A percentile compares a stretch with the other conserved stretches of the same genome.
These are phyloP conservation scores for Galeopterus variegatus DNA, from an alignment of 2,113 vertebrate genomes.

Conservation along the genomic window DNA sequence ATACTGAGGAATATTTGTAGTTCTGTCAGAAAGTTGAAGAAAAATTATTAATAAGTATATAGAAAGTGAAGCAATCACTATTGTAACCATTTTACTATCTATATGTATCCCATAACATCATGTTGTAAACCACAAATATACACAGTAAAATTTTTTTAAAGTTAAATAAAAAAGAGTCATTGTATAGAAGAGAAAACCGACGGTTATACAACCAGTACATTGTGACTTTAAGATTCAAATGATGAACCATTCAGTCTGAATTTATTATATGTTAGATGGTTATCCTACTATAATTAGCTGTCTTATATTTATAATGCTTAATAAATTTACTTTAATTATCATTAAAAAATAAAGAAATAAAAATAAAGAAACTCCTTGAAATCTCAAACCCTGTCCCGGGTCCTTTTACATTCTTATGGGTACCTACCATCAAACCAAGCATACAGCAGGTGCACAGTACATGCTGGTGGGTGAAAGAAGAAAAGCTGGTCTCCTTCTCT, in stretches of 20 bases:
- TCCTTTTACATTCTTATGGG: too few species aligned
- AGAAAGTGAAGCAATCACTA: neutral
- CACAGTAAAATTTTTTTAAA: neutral
- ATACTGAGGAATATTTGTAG: neutral
- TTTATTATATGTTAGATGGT: neutral
- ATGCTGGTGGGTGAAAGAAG: too few species aligned
- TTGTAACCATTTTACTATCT: neutral
- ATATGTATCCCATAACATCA: neutral
- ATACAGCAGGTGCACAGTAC: too few species aligned
- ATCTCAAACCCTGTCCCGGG: too few species aligned
- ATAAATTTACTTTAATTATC: constrained; percentile 24
- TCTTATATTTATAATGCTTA: neutral
- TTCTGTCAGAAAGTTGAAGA: neutral
- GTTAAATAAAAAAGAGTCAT: neutral
- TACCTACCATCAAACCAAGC: too few species aligned
- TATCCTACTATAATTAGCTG: neutral
- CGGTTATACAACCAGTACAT: neutral
- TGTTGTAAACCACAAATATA: neutral
- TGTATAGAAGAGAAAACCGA: neutral
- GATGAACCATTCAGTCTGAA: neutral
- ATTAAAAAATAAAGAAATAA: neutral
- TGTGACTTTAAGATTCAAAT: neutral
- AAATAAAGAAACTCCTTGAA: too few species aligned
- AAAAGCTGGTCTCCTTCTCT: too few species aligned
- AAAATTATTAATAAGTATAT: neutral